Conservation (phyloP, 2,888 invertebrate genomes). For the Ceraclea dissimilis region DNA sequence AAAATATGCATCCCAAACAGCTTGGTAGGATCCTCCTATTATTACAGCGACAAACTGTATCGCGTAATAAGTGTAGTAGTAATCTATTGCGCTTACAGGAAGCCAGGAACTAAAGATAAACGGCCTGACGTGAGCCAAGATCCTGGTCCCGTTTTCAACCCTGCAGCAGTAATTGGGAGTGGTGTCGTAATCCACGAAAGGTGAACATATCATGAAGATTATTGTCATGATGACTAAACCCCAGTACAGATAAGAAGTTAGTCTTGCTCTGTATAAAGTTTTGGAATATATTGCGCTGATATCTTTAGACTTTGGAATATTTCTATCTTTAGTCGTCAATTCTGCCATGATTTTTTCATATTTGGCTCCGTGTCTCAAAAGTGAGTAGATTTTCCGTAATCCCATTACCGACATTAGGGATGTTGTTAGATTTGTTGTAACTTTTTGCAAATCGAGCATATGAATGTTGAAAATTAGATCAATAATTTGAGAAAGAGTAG, state of each 20-base stretch:
- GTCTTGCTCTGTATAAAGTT: conserved; percentile 6
- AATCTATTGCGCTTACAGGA: conserved; percentile 11
- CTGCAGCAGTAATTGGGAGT: conserved; percentile 16
- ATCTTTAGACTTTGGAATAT: conserved; percentile 6
- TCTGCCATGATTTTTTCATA: conserved; percentile 9
- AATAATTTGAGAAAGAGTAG: conserved; percentile 20
- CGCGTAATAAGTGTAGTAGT: conserved; percentile 24
- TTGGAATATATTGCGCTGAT: not conserved
- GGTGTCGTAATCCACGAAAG: conserved; percentile 18
- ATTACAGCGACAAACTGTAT: conserved; percentile 34
- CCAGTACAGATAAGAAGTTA: conserved; percentile 21
- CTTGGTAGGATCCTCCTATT: conserved; percentile 41
- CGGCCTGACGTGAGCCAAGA: conserved; percentile 20
- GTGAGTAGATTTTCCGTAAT: conserved; percentile 16
- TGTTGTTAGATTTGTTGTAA: conserved; percentile 23
- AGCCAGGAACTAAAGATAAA: conserved; percentile 25
- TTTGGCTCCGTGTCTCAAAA: conserved; percentile 16
- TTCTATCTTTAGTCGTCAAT: conserved; percentile 13
- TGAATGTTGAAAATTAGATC: conserved; percentile 20
- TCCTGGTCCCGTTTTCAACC: conserved; percentile 19
- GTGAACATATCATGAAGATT: conserved; percentile 16
- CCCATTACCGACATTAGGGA: conserved; percentile 20
- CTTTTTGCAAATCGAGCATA: conserved; percentile 19
- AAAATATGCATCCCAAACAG: conserved; percentile 39
- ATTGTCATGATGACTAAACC: conserved; percentile 11